phyloP scores from a whole-genome alignment of 2,113 vertebrate genomes.

The Vombatus ursinus region DNA sequence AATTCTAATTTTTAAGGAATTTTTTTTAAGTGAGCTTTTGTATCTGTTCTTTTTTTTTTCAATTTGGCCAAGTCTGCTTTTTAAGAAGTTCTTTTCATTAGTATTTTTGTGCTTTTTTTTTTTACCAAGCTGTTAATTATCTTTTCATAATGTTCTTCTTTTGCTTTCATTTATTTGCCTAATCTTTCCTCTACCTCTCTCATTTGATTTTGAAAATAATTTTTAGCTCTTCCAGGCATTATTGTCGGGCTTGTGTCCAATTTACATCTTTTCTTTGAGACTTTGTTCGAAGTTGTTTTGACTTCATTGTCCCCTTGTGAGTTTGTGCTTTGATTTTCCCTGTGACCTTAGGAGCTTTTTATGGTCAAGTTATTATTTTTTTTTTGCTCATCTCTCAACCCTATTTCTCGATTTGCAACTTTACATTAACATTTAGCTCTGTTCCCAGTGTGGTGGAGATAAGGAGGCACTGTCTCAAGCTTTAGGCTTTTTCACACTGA shows the following conservation, averaged over 20 bases:
- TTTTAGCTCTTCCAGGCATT: background rate
- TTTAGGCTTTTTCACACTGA: background rate
- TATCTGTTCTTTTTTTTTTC: background rate
- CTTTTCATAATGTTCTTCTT: background rate
- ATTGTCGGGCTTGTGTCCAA: background rate
- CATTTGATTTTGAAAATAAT: background rate
- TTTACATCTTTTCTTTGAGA: background rate
- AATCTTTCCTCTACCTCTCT: background rate
- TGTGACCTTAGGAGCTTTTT: background rate
- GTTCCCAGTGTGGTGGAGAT: background rate
- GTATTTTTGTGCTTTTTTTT: background rate
- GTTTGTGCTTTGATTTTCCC: background rate
- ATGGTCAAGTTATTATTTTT: background rate
- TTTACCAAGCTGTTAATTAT: background rate
- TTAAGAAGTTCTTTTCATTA: background rate
- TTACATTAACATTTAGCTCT: background rate
- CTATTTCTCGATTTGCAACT: background rate
- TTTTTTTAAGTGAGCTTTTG: background rate
- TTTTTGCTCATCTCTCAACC: background rate
- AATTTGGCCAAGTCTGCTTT: background rate
- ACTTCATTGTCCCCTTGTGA: background rate
- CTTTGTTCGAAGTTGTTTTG: background rate
- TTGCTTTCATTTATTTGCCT: background rate
- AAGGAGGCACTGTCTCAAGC: background rate
- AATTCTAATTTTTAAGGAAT: background rate